These are phyloP conservation scores for Dugesia japonica DNA, from an alignment of 2,888 invertebrate genomes.

Conservation along the genomic window DNA sequence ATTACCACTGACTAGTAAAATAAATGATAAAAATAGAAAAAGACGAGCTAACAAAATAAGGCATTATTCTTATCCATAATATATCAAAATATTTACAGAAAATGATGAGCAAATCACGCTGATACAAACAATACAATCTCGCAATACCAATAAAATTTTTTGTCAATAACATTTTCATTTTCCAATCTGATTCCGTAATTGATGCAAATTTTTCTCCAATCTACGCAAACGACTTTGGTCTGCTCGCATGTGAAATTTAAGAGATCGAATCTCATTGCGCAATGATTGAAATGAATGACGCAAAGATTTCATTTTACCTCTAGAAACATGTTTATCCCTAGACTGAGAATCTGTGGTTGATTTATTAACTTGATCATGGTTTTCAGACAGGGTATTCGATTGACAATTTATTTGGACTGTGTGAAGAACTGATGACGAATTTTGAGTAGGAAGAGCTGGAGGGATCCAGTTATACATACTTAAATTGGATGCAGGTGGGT, in stretches of 20 bases:
- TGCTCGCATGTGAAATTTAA: background rate
- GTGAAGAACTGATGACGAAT: background rate
- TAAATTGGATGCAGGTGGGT: background rate
- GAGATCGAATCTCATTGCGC: background rate
- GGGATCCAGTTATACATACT: background rate
- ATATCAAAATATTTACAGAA: conserved; percentile 7
- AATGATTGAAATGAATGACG: background rate
- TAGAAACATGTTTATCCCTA: background rate
- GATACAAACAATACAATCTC: background rate
- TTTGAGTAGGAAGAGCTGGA: background rate
- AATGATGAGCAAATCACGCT: conserved; percentile 8
- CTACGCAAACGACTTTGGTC: background rate
- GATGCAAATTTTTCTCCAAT: background rate
- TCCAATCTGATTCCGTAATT: background rate
- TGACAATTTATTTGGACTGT: background rate
- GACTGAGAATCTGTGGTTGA: background rate
- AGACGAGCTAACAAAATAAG: background rate
- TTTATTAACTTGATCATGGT: background rate
- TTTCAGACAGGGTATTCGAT: background rate
- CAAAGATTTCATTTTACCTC: background rate
- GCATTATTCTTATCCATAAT: background rate
- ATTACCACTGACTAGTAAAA: too few species aligned
- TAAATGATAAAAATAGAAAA: background rate
- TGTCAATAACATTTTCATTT: background rate
- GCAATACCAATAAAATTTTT: background rate